Conservation (phyloP, 2,888 invertebrate genomes). For the Luperina nickerlii region DNA sequence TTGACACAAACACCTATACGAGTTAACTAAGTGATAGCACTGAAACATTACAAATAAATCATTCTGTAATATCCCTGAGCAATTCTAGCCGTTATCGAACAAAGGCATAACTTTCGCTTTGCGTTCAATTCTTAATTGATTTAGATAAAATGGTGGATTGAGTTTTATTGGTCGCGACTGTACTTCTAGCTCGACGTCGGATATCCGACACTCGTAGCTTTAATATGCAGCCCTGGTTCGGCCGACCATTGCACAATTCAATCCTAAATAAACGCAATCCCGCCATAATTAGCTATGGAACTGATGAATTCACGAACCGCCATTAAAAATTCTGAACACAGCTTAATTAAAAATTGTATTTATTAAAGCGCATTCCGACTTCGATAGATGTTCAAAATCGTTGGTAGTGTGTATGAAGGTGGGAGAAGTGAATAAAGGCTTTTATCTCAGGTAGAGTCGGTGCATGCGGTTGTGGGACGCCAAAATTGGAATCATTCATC, state of each 20-base stretch:
- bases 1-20: slow-evolving; percentile 26
- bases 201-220: slow-evolving; percentile 87
- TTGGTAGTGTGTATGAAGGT: slow-evolving; percentile 57
- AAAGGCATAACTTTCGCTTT: slow-evolving; percentile 33
- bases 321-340: slow-evolving; percentile 77
- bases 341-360: slow-evolving; percentile 82
- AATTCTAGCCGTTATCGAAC: slow-evolving; percentile 21
- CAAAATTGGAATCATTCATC: slow-evolving; percentile 88
- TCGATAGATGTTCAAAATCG: slow-evolving; percentile 63
- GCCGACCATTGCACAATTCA: slow-evolving; percentile 83
- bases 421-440: slow-evolving; percentile 69
- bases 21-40: slow-evolving; percentile 34
- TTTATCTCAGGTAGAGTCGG: slow-evolving; percentile 81
- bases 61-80: slow-evolving; percentile 7
- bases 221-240: slow-evolving; percentile 81
- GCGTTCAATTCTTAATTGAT: slow-evolving; percentile 46
- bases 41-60: slow-evolving; percentile 35
- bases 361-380: slow-evolving; percentile 71
- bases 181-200: slow-evolving; percentile 83
- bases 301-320: slow-evolving; percentile 84
- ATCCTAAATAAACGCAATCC: slow-evolving; percentile 86
- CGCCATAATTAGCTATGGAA: slow-evolving; percentile 86
- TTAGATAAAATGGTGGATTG: slow-evolving; percentile 52
- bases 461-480: slow-evolving; percentile 73
- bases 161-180: slow-evolving; percentile 70